Conservation (phyloP, 2,113 vertebrate species). For the Tretioscincus oriximinensis region DNA sequence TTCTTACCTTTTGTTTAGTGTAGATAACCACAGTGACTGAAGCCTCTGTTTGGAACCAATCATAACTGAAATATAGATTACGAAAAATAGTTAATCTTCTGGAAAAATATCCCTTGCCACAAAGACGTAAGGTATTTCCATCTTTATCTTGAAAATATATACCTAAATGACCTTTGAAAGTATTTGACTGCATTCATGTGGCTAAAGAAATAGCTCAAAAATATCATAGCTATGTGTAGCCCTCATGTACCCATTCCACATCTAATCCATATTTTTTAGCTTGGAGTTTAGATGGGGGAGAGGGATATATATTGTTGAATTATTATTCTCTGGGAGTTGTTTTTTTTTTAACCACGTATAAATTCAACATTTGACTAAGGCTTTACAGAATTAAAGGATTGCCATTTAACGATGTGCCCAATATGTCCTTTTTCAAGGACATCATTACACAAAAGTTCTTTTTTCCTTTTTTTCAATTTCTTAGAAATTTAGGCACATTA, state of each 20-base stretch:
- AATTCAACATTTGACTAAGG: background rate
- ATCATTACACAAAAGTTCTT: background rate
- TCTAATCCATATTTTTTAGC: too few species aligned
- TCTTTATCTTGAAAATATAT: background rate
- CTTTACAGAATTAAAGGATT: background rate
- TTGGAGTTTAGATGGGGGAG: too few species aligned
- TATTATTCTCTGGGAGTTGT: too few species aligned
- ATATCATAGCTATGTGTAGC: too few species aligned
- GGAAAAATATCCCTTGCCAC: background rate
- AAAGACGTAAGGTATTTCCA: background rate
- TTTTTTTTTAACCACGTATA: too few species aligned
- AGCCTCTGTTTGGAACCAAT: conserved; percentile 94
- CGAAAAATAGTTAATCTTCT: conserved; percentile 15
- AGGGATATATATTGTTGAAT: too few species aligned
- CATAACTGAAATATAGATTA: conserved; percentile 78
- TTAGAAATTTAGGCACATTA: background rate
- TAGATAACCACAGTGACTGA: conserved; percentile 85
- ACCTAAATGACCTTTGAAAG: background rate
- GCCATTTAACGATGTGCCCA: background rate
- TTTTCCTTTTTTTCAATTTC: background rate
- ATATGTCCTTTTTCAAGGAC: background rate
- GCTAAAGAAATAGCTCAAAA: too few species aligned
- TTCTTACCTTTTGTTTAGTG: conserved; percentile 80
- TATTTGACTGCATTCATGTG: too few species aligned
- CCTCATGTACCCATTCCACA: too few species aligned